Conservation (phyloP, 2,113 vertebrate genomes). For the Diadophis punctatus region DNA sequence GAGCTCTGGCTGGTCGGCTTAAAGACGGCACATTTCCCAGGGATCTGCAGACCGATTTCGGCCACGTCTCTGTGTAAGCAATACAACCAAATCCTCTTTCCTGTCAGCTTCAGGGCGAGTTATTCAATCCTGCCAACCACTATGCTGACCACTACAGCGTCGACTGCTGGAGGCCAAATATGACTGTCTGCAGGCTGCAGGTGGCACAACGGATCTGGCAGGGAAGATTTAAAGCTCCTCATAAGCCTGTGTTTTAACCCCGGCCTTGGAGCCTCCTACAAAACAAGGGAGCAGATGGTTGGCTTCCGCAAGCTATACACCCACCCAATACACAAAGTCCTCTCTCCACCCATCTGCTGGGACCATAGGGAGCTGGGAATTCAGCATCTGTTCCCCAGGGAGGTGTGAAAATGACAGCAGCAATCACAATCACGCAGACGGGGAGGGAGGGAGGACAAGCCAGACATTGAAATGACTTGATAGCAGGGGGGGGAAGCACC, state of each 20-base stretch:
- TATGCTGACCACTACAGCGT: neutral
- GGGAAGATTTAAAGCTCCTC: neutral
- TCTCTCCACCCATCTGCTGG: conserved; percentile 35
- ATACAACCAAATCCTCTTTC: neutral
- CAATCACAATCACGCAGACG: neutral
- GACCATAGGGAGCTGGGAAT: neutral
- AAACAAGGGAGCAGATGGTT: conserved; percentile 26
- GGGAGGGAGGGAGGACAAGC: neutral
- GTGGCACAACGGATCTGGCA: neutral
- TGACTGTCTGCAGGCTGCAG: neutral
- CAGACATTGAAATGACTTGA: neutral
- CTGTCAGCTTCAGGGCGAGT: neutral
- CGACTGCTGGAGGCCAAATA: neutral
- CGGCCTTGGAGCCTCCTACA: neutral
- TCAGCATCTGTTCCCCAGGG: conserved; percentile 21
- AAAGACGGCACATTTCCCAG: neutral
- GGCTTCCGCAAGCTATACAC: conserved; percentile 39
- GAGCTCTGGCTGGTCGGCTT: neutral
- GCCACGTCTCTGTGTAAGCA: neutral
- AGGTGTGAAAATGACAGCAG: neutral
- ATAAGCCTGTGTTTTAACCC: neutral
- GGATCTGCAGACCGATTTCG: neutral
- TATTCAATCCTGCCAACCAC: neutral
- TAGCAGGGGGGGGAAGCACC: neutral
- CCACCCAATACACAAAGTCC: conserved; percentile 43